A percentile compares a stretch with the other conserved stretches of the same genome.
These are phyloP conservation scores for Microhierax caerulescens DNA, from an alignment of 2,797 vertebrate genomes.

Conservation along the genomic window DNA sequence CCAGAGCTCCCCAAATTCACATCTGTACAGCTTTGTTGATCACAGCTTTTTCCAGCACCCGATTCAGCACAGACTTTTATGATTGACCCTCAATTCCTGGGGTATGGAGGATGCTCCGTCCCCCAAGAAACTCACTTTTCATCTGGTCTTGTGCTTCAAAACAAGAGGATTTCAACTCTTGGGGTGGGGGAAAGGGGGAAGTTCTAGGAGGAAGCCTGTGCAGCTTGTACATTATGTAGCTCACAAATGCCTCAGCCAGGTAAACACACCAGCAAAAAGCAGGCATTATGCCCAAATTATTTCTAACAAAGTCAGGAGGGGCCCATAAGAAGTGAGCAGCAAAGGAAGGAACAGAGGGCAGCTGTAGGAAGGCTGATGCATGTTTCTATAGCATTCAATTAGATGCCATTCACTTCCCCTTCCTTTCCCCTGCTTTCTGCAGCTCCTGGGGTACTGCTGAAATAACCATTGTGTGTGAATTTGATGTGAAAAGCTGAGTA, in stretches of 20 bases:
- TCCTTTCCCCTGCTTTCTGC: not conserved
- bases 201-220: not conserved
- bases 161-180: not conserved
- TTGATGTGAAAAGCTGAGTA: not conserved
- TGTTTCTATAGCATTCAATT: not conserved
- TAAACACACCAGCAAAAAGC: not conserved
- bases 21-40: not conserved
- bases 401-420: not conserved
- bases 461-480: not conserved
- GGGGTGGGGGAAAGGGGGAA: too few relatives aligned
- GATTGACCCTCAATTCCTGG: not conserved
- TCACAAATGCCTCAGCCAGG: not conserved
- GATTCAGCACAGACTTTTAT: not conserved
- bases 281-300: not conserved
- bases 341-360: not conserved
- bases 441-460: not conserved
- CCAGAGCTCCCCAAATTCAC: not conserved
- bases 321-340: not conserved
- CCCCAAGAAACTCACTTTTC: not conserved
- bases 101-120: not conserved
- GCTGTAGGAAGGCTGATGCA: not conserved
- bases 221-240: rapidly evolving
- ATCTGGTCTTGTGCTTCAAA: not conserved
- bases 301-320: not conserved
- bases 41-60: not conserved